phyloP scores from a whole-genome alignment of 30 jellyfish, hydroid and myxozoan species.

The Catostylus mosaicus region DNA sequence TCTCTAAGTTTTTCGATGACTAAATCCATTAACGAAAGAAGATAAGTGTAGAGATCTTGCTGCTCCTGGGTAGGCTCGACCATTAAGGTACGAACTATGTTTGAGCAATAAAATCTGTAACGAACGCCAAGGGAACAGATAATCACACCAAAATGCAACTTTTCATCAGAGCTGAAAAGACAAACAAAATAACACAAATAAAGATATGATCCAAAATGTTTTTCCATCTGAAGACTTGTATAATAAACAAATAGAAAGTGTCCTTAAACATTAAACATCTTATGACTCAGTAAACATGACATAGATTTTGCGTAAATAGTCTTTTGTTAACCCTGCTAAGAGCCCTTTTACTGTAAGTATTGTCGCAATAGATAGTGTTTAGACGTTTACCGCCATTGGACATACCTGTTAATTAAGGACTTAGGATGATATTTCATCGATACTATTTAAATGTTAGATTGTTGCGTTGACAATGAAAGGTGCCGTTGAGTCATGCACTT shows the following conservation, averaged over 20 bases:
- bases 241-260: background rate
- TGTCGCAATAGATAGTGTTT: too few relatives aligned
- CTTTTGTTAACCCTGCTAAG: too few relatives aligned
- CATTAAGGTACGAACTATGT: constrained; percentile 96
- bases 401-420: too few relatives aligned
- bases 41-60: constrained; percentile 87
- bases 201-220: background rate
- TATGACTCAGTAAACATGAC: too few relatives aligned
- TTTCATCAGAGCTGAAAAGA: constrained; percentile 89
- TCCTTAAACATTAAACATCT: too few relatives aligned
- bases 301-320: too few relatives aligned
- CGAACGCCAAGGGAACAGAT: constrained; percentile 98
- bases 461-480: too few relatives aligned
- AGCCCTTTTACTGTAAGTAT: too few relatives aligned
- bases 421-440: too few relatives aligned
- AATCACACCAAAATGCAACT: constrained; percentile 94
- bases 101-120: constrained; percentile 96
- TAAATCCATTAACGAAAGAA: constrained; percentile 77
- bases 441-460: too few relatives aligned
- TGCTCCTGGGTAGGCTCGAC: constrained; percentile 98
- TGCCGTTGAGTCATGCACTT: too few relatives aligned
- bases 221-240: background rate
- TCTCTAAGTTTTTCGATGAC: constrained; percentile 77
- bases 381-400: too few relatives aligned
- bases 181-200: background rate